Conservation (phyloP, 2,888 invertebrate species). For the Meta bourneti region DNA sequence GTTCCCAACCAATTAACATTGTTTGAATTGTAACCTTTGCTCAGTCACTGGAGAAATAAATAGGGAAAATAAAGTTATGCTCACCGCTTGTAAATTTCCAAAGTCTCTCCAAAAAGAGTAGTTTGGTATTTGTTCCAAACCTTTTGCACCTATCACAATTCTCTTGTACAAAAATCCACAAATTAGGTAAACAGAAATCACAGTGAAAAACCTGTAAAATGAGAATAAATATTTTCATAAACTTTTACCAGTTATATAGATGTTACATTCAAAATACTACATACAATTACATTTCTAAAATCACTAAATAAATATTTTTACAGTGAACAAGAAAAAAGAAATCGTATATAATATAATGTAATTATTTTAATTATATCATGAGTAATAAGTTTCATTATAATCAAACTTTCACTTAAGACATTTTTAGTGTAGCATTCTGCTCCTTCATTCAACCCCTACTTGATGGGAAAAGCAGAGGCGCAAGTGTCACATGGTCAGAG, state of each 20-base stretch:
- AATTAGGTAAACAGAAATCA: constrained; percentile 79
- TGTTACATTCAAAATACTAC: not conserved
- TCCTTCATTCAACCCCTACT: too few species aligned
- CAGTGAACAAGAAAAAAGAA: not conserved
- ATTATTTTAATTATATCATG: too few species aligned
- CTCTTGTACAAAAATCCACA: constrained; percentile 81
- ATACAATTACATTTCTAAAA: not conserved
- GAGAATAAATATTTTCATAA: not conserved
- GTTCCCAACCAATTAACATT: too few species aligned
- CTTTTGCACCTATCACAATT: constrained; percentile 80
- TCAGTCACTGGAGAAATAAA: too few species aligned
- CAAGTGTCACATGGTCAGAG: too few species aligned
- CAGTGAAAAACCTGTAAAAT: constrained; percentile 79
- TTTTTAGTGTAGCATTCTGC: too few species aligned
- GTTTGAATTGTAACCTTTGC: too few species aligned
- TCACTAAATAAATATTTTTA: too few species aligned
- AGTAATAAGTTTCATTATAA: too few species aligned
- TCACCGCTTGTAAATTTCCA: constrained; percentile 81
- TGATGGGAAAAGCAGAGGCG: too few species aligned
- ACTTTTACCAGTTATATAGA: not conserved
- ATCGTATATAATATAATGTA: not conserved
- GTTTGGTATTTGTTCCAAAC: constrained; percentile 81
- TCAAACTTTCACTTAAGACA: too few species aligned
- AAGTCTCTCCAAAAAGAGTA: constrained; percentile 81
- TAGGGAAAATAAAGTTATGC: constrained; percentile 74